Evolutionary conservation across 1,140 invertebrate genomes (phyloP), one percentile per base, ranked within the genome.

Genomic region (Battus philenor): DNA sequence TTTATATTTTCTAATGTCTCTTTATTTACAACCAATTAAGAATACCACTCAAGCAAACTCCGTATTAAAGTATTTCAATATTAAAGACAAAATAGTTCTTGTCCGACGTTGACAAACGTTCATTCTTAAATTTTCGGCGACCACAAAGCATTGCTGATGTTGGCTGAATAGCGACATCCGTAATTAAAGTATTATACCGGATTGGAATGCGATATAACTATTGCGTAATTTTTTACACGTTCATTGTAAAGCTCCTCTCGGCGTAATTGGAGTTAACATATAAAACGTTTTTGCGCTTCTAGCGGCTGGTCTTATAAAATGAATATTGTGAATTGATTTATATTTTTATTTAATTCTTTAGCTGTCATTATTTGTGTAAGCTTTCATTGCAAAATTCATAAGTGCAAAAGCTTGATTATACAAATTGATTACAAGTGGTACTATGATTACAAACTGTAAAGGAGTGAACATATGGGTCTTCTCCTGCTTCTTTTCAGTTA

Each of bases 71-170:
- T 13, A 32, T 15, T 0, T 13, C 8, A 2, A 1, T n/a, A 8
- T 17, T 11, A 9, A 32, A 32, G 15, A 32, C 1, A 20, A 20
- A 20, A 20, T n/a, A 32, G 7, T 32, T 32, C 13, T 32, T 32
- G 13, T 16, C 1, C 12, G 12, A 1, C 30, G 41, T 47, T 39
- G 51, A 47, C 50, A 50, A 64, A 70, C 69, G 54, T 63, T 65
- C 58, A 61, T 47, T 59, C 59, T 67, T 39, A 66, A 74, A 55
- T 50, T 46, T 58, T 64, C 70, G 68, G 65, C 51, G 52, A 38
- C 30, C 54, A 70, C 69, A 76, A 76, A 76, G 70, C 59, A 50
- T 26, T 56, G 47, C 55, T 43, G 48, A 38, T 44, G n/a, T n/a
- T 44, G 27, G 49, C 31, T 15, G 36, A 58, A 49, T 56, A 41